Conservation (phyloP, 2,113 vertebrate species). For the Sciurus niger region DNA sequence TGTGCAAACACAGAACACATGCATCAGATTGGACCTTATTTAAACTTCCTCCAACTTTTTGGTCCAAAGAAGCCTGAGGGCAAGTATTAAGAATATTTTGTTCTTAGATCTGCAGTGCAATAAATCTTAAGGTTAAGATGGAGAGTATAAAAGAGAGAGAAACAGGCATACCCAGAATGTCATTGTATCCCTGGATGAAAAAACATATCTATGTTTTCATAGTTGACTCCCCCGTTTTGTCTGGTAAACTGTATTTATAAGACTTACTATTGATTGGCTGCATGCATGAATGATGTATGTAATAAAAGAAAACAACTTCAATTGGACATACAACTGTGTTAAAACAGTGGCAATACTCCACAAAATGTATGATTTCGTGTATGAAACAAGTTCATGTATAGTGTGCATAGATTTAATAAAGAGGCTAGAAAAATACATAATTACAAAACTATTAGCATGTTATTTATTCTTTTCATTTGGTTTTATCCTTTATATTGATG, state of each 20-base stretch:
- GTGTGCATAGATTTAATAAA: neutral
- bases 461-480: neutral
- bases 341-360: neutral
- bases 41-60: neutral
- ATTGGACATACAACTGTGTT: neutral
- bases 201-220: neutral
- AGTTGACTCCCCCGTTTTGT: neutral
- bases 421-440: neutral
- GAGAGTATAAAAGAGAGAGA: neutral
- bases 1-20: neutral
- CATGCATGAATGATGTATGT: neutral
- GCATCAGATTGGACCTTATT: neutral
- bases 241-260: neutral
- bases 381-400: neutral
- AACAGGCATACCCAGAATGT: neutral
- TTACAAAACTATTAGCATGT: neutral
- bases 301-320: neutral
- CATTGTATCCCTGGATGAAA: neutral
- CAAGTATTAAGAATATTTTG: neutral
- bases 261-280: neutral
- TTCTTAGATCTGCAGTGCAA: neutral
- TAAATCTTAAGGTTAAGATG: neutral
- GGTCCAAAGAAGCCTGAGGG: neutral
- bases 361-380: neutral
- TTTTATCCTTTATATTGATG: neutral